Evolutionary conservation across 2,797 vertebrate species (phyloP), one percentile per base, ranked within the genome.

Genomic region (Syndactyla subalaris): DNA sequence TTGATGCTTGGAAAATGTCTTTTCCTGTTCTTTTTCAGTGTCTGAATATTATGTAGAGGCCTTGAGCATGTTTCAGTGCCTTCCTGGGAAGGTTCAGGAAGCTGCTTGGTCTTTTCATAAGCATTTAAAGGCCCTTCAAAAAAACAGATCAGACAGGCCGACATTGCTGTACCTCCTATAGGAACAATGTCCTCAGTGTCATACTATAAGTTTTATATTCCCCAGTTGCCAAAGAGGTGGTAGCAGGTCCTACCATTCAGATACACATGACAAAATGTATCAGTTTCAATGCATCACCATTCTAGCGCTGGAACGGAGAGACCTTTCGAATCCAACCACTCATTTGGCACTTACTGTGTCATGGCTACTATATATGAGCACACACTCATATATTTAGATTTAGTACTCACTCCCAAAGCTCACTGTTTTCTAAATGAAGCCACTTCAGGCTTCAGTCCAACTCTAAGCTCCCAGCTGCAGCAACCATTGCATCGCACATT

Each of bases 351-450:
- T 79, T 54, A 66, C 0, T 76, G 38, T 88, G 80, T 67, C 73
- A 66, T 49, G 63, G 38, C 54, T 90, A 65, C 63, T 71, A 67
- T 38, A 70, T 18, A 72, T 54, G 39, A 71, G 71, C 36, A 66
- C 58, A 34, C 23, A 14, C 43, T 46, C 2, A 7, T 83, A 52
- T 65, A 89, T 89, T 94, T 85, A 89, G 71, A 77, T 77, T 80
- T 61, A 78, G 14, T 24, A 24, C 85, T 95, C 52, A 38, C 7
- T 81, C 49, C 38, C 38, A 58, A 74, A 95, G n/a, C 72, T 96
- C 72, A 85, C 94, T 94, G 76, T 94, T 95, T 96, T 82, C 89
- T 94, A 95, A 93, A 94, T 87, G 57, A 81, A 54, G 30, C 55
- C 61, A 15, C 45, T 86, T 91, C 78, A 81, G 94, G 87, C 93